Conservation (phyloP, 2,888 invertebrate genomes). For the Drosophila lacicola region DNA sequence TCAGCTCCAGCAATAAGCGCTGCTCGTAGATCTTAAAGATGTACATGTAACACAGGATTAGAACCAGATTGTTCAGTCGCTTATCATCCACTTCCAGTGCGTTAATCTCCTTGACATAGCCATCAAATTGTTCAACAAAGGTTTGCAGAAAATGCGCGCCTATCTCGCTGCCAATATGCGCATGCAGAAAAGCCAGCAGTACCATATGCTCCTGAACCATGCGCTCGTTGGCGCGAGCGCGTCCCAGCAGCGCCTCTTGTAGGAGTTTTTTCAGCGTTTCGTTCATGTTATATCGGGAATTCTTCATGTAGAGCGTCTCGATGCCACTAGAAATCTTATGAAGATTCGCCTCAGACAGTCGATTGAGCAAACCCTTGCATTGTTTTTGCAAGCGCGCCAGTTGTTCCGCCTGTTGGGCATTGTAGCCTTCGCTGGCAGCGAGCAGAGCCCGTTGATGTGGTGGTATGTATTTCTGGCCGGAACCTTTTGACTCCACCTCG, state of each 20-base stretch:
- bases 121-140: slow-evolving; percentile 89
- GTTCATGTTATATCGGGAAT: slow-evolving; percentile 94
- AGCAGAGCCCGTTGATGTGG: slow-evolving; percentile 90
- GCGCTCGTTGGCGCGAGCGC: slow-evolving; percentile 89
- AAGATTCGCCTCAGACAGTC: slow-evolving; percentile 94
- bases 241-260: slow-evolving; percentile 88
- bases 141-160: slow-evolving; percentile 94
- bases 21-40: slow-evolving; percentile 95
- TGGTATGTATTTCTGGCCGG: slow-evolving; percentile 90
- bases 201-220: slow-evolving; percentile 94
- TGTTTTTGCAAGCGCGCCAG: slow-evolving; percentile 90
- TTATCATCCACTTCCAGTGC: slow-evolving; percentile 90
- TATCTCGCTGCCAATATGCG: slow-evolving; percentile 95
- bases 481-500: slow-evolving; percentile 77
- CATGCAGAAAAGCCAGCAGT: slow-evolving; percentile 93
- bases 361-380: slow-evolving; percentile 94
- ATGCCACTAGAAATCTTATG: slow-evolving; percentile 92
- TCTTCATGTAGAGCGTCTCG: slow-evolving; percentile 91
- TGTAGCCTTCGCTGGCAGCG: slow-evolving; percentile 81
- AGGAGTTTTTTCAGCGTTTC: slow-evolving; percentile 90
- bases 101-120: slow-evolving; percentile 85
- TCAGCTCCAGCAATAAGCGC: slow-evolving; percentile 91
- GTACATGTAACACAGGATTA: slow-evolving; percentile 92
- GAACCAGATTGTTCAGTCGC: slow-evolving; percentile 91
- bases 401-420: slow-evolving; percentile 86